Evolutionary conservation across 1,140 invertebrate genomes (phyloP), one percentile per base, ranked within the genome.

Genomic region (Scaptomyza graminum): DNA sequence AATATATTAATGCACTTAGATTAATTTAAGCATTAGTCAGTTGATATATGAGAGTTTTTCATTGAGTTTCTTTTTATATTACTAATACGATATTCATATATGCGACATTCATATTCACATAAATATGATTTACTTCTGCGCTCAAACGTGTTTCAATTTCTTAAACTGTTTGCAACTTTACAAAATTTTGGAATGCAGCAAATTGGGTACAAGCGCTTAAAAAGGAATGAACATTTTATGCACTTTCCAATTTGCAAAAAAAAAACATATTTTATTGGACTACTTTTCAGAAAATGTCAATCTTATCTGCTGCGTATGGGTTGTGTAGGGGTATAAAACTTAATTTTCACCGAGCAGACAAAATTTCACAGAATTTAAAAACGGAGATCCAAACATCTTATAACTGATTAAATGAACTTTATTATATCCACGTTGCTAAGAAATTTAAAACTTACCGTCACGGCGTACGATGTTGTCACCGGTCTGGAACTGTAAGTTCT

Each of bases 401-500:
- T 31, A 41, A 34, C 22, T 34, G 1, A 41, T 41, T 41, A 9
- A 9, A 34, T 34, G 1, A 34, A 9, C 31, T 34, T 9, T 34
- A 34, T 9, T 34, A 9, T 34, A 54, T 56, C 11, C 65, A 59
- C 61, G 74, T 60, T 9, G 9, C 41, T 31, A 11, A 43, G 49
- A 63, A 37, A 49, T 59, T 5, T 47, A 55, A 41, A 59, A 94
- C 95, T 96, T 93, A 96, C 96, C 95, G 96, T 95, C 73, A 96
- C 93, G 91, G 94, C 94, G 92, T 95, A 96, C 88, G 96, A 95
- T 85, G 94, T 94, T 80, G 94, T 93, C 76, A 93, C 93, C 65
- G 95, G 95, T 91, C 95, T 92, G 87, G 95, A 93, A 59, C 92
- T 90, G 92, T 96, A 96, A 55, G 96, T 96, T 93, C 96, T 95